A percentile compares a stretch with the other conserved stretches of the same genome.
These are phyloP conservation scores for Sphecodes monilicornis DNA, from an alignment of 2,888 invertebrate genomes.

Conservation along the genomic window DNA sequence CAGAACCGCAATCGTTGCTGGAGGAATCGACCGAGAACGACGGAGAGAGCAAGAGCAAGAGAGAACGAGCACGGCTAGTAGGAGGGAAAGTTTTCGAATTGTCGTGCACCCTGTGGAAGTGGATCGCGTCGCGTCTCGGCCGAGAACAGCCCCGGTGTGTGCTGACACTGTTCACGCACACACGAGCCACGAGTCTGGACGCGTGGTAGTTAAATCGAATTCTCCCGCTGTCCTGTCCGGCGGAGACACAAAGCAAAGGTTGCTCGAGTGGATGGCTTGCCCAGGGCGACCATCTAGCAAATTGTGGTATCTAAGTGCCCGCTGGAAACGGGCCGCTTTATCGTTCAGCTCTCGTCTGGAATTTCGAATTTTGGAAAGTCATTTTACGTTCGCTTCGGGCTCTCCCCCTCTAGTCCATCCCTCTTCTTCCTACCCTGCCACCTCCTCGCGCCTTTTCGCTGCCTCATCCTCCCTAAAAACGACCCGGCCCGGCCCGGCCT, in stretches of 20 bases:
- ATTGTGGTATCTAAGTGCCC: conserved; percentile 78
- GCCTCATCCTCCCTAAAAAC: background rate
- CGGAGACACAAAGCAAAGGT: conserved; percentile 80
- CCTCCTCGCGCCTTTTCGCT: background rate
- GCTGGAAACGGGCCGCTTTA: conserved; percentile 72
- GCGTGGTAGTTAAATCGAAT: conserved; percentile 79
- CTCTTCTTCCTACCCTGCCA: too few species aligned
- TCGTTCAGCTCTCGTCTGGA: conserved; percentile 69
- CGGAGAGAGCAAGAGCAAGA: too few species aligned
- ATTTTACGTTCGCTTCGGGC: conserved; percentile 63
- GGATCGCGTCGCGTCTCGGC: conserved; percentile 23
- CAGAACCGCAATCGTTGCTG: background rate
- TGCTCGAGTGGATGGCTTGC: conserved; percentile 74
- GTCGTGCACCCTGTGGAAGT: conserved; percentile 64
- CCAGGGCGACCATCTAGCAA: conserved; percentile 78
- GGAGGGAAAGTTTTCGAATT: conserved; percentile 41
- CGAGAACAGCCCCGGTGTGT: background rate
- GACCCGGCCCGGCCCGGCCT: background rate
- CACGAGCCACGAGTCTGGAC: conserved; percentile 63
- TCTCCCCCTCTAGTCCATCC: background rate
- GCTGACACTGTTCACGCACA: conserved; percentile 54
- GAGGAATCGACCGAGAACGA: conserved; percentile 5
- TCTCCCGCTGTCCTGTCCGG: conserved; percentile 75
- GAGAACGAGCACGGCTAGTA: background rate
- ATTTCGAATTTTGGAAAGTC: conserved; percentile 74